phyloP scores from a whole-genome alignment of 2,888 invertebrate genomes.

The Coronaproctus castanopsis region DNA sequence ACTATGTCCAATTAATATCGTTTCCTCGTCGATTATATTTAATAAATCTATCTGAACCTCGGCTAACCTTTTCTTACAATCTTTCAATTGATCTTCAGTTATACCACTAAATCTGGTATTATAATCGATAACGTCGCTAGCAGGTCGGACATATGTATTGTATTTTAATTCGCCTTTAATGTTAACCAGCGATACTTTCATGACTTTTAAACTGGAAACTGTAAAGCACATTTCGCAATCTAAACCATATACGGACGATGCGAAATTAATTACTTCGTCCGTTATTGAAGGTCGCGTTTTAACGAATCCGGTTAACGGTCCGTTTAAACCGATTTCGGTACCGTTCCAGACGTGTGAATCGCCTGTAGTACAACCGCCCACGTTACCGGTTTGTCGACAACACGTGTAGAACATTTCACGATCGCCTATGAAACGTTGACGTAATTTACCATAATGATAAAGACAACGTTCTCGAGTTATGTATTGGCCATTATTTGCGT shows the following conservation, averaged over 20 bases:
- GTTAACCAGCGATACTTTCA: conserved; percentile 65
- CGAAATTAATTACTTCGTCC: conserved; percentile 29
- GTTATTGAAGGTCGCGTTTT: conserved; percentile 31
- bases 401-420: conserved; percentile 33
- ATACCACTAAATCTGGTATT: conserved; percentile 70
- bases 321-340: conserved; percentile 44
- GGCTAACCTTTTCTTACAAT: conserved; percentile 37
- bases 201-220: conserved; percentile 60
- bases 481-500: neutral
- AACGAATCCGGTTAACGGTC: conserved; percentile 46
- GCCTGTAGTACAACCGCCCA: conserved; percentile 44
- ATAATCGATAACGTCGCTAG: conserved; percentile 65
- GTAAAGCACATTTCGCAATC: conserved; percentile 98
- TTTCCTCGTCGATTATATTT: conserved; percentile 54
- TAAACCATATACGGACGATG: conserved; percentile 47
- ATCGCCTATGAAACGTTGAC: conserved; percentile 24
- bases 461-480: conserved; percentile 34
- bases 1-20: conserved; percentile 86
- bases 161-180: conserved; percentile 54
- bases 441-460: conserved; percentile 77
- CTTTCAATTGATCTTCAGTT: conserved; percentile 28
- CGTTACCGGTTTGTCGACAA: conserved; percentile 34
- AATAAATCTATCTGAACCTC: conserved; percentile 74
- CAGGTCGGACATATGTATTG: conserved; percentile 66
- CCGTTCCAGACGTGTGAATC: conserved; percentile 61